Evolutionary conservation across 2,113 vertebrate genomes (phyloP).

Genomic region (human): GRCh38 chr22:40194001-40194500

Average conservation of each 20-base stretch:
- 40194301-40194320: neutral
- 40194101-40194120: neutral
- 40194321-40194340: neutral
- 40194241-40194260: neutral
- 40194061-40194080: neutral
- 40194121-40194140: neutral
- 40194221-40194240: neutral
- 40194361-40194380: neutral
- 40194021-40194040: neutral
- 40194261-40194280: neutral
- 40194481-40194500: neutral
- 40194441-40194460: neutral
- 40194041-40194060: neutral
- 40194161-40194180: neutral
- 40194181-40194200: neutral
- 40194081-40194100: neutral
- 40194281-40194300: neutral
- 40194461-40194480: neutral
- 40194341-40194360: neutral
- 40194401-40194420: neutral
- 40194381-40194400: neutral
- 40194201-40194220: neutral
- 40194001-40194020: neutral
- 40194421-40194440: neutral
- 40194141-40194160: neutral